phyloP scores from a whole-genome alignment of 2,888 invertebrate genomes.

The Cotesia congregata region DNA sequence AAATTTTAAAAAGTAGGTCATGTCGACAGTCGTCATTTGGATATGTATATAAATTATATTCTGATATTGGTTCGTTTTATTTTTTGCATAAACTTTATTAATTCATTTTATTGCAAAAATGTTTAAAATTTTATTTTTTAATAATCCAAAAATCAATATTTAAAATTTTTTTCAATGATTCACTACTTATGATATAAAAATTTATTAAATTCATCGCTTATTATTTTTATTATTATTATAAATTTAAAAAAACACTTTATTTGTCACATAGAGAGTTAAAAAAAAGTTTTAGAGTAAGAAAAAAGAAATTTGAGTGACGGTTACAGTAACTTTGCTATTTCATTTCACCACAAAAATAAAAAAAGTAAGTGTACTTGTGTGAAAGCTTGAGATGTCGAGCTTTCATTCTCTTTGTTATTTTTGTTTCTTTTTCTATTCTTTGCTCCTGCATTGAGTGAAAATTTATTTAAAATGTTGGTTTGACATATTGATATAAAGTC shows the following conservation, averaged over 20 bases:
- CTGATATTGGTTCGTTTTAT: conserved; percentile 57
- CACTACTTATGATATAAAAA: neutral
- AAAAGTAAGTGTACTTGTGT: neutral
- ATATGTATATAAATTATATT: conserved; percentile 45
- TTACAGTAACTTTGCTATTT: conserved; percentile 13
- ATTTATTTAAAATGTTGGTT: conserved; percentile 2
- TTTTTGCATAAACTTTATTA: conserved; percentile 61
- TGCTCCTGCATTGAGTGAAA: neutral
- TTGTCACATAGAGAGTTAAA: neutral
- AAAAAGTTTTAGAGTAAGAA: neutral
- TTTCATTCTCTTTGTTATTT: conserved; percentile 16
- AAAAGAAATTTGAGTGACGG: neutral
- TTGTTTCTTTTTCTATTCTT: conserved; percentile 7
- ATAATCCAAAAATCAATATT: too few relatives aligned
- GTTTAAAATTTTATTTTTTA: neutral
- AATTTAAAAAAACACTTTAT: neutral
- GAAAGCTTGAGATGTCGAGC: neutral
- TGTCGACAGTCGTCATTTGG: conserved; percentile 50
- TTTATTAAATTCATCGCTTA: neutral
- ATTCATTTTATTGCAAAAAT: conserved; percentile 54
- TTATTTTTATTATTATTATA: neutral
- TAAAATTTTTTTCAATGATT: too few relatives aligned
- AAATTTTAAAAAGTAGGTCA: conserved; percentile 57
- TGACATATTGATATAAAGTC: too few relatives aligned
- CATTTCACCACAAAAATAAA: conserved; percentile 6